phyloP scores from a whole-genome alignment of 1,140 invertebrate genomes.

The Eupristina koningsbergeri region DNA sequence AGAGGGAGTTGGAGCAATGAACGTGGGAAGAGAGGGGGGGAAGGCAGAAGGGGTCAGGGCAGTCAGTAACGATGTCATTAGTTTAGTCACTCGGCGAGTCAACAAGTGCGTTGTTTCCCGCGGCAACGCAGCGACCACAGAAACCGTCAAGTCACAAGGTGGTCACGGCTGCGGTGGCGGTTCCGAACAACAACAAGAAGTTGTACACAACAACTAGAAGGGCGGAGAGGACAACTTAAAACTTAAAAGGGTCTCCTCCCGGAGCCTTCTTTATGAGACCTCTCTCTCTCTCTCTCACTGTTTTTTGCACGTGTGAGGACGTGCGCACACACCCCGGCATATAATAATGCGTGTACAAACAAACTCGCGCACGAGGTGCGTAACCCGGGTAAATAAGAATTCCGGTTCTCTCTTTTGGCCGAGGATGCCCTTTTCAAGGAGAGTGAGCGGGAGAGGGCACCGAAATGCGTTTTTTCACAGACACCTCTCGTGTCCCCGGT shows the following conservation, averaged over 20 bases:
- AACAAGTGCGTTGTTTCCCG: slow-evolving; percentile 64
- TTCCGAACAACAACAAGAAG: neutral
- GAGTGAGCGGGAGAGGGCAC: neutral
- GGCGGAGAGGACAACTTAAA: neutral
- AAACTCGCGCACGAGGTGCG: neutral
- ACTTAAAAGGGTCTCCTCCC: slow-evolving; percentile 6
- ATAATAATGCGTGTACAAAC: neutral
- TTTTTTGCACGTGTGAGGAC: neutral
- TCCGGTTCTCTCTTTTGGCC: slow-evolving; percentile 15
- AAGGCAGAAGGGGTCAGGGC: slow-evolving; percentile 57
- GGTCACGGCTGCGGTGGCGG: neutral
- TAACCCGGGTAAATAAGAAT: slow-evolving; percentile 5
- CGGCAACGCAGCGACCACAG: slow-evolving; percentile 12
- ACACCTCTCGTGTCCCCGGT: neutral
- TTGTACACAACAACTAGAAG: neutral
- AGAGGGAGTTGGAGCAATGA: neutral
- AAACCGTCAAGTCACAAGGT: slow-evolving; percentile 38
- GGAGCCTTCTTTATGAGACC: neutral
- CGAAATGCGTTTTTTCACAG: slow-evolving; percentile 11
- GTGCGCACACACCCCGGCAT: too few species aligned
- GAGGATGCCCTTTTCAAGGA: slow-evolving; percentile 3
- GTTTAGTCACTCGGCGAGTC: slow-evolving; percentile 70
- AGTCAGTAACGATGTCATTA: slow-evolving; percentile 71
- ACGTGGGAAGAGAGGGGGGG: neutral
- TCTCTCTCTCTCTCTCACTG: neutral